A percentile compares a stretch with the other conserved stretches of the same genome.
phyloP scores from a whole-genome alignment of 2,888 invertebrate species.

The Nematopogon swammerdamellus region DNA sequence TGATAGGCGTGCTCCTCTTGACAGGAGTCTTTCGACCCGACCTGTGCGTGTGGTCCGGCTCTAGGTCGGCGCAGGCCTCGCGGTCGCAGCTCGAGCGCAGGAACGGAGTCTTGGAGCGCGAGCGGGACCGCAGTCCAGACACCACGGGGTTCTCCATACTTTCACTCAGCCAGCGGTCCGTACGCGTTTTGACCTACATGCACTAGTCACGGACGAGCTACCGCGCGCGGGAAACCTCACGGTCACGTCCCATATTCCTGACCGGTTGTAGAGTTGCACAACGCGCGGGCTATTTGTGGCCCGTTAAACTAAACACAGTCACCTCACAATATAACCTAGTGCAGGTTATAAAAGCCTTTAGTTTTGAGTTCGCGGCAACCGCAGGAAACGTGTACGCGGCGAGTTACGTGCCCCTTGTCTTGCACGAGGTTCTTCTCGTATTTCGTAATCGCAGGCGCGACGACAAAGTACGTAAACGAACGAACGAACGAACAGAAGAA shows the following conservation, averaged over 20 bases:
- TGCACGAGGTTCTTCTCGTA: too few relatives aligned
- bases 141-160: conserved; percentile 41
- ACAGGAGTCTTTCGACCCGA: conserved; percentile 47
- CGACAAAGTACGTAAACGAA: too few relatives aligned
- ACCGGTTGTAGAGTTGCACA: background rate
- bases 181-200: background rate
- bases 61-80: conserved; percentile 51
- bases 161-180: conserved; percentile 1
- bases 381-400: too few relatives aligned
- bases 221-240: background rate
- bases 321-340: background rate
- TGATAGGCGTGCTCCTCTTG: conserved; percentile 45
- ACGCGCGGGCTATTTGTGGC: background rate
- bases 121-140: conserved; percentile 63
- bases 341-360: too few relatives aligned
- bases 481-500: too few relatives aligned
- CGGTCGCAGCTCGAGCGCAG: conserved; percentile 56
- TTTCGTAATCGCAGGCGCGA: background rate
- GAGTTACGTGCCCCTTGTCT: too few relatives aligned
- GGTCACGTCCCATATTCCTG: background rate
- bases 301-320: background rate
- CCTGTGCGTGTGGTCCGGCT: conserved; percentile 46
- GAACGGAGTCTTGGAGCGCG: conserved; percentile 68
- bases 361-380: background rate
- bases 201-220: too few relatives aligned